A percentile compares a stretch with the other conserved stretches of the same genome.
Evolutionary conservation across 2,113 vertebrate species (phyloP).

Genomic region (Salminus brasiliensis): DNA sequence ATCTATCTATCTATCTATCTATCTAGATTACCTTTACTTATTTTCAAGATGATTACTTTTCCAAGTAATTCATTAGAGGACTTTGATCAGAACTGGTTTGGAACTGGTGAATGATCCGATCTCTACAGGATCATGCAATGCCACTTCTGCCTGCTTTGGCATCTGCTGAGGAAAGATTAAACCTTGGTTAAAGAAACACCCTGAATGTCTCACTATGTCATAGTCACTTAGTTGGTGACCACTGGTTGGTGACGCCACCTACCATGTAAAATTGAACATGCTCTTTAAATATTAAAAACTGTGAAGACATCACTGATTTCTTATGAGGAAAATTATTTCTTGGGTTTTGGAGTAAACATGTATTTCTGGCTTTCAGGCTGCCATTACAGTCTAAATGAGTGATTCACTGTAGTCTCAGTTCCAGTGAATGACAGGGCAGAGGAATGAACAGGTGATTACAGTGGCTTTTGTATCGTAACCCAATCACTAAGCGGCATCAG

Average conservation of each 20-base stretch:
- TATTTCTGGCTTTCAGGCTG: not conserved
- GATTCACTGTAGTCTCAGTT: slow-evolving; percentile 1
- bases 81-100: not conserved
- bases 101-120: not conserved
- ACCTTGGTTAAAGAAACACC: too few species aligned
- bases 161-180: not conserved
- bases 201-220: not conserved
- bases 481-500: slow-evolving; percentile 7
- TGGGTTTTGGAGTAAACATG: not conserved
- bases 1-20: not conserved
- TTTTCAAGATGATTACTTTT: not conserved
- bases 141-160: not conserved
- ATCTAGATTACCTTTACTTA: not conserved
- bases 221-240: not conserved
- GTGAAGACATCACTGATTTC: not conserved
- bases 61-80: not conserved
- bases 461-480: slow-evolving; percentile 21
- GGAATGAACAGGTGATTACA: slow-evolving; percentile 28
- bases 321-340: not conserved
- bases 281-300: not conserved
- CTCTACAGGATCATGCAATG: not conserved
- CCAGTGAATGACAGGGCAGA: not conserved
- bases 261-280: not conserved
- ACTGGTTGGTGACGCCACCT: not conserved
- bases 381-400: not conserved